These are phyloP conservation scores for Lasioglossum albipes DNA, from an alignment of 1,140 invertebrate genomes.

Conservation along the genomic window DNA sequence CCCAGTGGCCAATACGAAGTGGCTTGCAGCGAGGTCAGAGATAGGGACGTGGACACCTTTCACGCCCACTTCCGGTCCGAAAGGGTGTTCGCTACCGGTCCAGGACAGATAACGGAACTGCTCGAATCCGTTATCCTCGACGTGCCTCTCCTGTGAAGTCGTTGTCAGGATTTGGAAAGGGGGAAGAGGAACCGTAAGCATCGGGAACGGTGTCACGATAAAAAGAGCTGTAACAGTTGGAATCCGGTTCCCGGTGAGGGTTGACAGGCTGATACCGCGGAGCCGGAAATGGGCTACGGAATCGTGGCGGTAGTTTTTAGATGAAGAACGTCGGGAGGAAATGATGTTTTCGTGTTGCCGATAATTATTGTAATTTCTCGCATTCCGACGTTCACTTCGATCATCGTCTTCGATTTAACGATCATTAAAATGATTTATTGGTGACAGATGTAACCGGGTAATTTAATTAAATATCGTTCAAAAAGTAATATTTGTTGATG, in stretches of 20 bases:
- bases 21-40: constrained; percentile 55
- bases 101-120: constrained; percentile 31
- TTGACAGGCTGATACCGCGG: constrained; percentile 15
- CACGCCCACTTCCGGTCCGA: constrained; percentile 70
- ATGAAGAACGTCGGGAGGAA: neutral
- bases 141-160: neutral
- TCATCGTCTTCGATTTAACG: no score
- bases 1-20: constrained; percentile 48
- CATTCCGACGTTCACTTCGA: no score
- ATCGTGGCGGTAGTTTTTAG: constrained; percentile 1
- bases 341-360: neutral
- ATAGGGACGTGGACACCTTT: constrained; percentile 68
- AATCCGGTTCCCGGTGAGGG: constrained; percentile 6
- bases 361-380: no score
- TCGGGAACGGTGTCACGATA: constrained; percentile 13
- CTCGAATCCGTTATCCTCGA: constrained; percentile 41
- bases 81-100: constrained; percentile 53
- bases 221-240: constrained; percentile 13
- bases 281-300: neutral
- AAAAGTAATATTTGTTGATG: no score
- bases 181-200: neutral
- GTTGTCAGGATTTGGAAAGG: constrained; percentile 15
- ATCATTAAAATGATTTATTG: no score
- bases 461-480: no score
- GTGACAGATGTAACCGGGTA: no score